Conservation (phyloP, 2,113 vertebrate species). For the Empidonax alnorum region DNA sequence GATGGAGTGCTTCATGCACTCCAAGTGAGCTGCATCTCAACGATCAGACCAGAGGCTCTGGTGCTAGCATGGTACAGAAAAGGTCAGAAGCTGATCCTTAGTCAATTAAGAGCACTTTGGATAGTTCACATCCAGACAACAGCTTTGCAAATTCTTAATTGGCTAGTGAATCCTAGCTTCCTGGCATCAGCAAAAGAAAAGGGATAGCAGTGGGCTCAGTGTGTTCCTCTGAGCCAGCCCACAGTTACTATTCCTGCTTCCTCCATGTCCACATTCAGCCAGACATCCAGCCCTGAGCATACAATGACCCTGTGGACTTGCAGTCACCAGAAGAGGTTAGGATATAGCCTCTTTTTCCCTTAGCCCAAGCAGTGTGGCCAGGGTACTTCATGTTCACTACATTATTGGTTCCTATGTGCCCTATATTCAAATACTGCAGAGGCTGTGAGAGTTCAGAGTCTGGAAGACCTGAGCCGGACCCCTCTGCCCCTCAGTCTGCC, state of each 20-base stretch:
- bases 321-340: background rate
- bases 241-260: background rate
- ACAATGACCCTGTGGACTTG: accelerated
- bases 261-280: background rate
- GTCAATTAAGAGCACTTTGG: background rate
- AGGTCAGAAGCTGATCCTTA: background rate
- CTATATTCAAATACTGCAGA: background rate
- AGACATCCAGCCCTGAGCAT: accelerated
- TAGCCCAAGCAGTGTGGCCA: background rate
- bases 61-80: background rate
- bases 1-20: background rate
- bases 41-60: background rate
- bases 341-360: background rate
- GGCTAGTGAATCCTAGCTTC: background rate
- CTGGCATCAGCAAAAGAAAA: background rate
- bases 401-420: no score
- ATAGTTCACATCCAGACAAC: background rate
- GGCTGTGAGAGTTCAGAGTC: background rate
- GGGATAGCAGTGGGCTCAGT: background rate
- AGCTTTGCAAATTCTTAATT: background rate
- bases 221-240: background rate
- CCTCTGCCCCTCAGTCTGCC: background rate
- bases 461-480: background rate
- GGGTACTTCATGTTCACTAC: background rate
- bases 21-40: background rate